Conservation (phyloP, 2,888 invertebrate species). For the Carterocephalus palaemon region DNA sequence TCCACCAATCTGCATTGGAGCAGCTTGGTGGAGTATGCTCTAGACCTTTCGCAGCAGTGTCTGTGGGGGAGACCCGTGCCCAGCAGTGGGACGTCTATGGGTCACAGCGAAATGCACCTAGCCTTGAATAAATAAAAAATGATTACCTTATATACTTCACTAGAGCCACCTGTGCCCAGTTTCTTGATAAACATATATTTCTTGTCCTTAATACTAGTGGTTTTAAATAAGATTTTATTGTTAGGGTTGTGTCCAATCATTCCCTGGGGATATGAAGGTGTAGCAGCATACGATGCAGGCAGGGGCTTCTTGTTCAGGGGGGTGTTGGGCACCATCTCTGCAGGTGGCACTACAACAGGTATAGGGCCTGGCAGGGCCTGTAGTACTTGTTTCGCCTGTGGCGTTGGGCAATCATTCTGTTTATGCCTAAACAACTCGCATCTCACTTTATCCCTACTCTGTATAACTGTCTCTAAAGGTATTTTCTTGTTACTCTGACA, state of each 20-base stretch:
- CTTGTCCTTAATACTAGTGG: slow-evolving; percentile 83
- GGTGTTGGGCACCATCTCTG: slow-evolving; percentile 50
- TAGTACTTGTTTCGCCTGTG: slow-evolving; percentile 36
- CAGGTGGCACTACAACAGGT: neutral
- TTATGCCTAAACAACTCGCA: slow-evolving; percentile 58
- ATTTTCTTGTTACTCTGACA: slow-evolving; percentile 54
- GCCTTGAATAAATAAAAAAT: too few relatives aligned
- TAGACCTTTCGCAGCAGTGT: too few relatives aligned
- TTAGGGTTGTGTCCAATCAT: slow-evolving; percentile 43
- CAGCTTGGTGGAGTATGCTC: too few relatives aligned
- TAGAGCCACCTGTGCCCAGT: slow-evolving; percentile 94
- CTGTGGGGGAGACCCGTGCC: too few relatives aligned
- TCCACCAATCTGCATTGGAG: too few relatives aligned
- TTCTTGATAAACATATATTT: slow-evolving; percentile 86
- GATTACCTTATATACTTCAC: slow-evolving; percentile 84
- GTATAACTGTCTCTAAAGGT: slow-evolving; percentile 42
- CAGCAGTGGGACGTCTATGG: too few relatives aligned
- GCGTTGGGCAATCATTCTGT: slow-evolving; percentile 24
- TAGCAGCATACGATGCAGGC: slow-evolving; percentile 54
- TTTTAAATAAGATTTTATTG: slow-evolving; percentile 62
- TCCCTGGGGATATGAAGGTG: slow-evolving; percentile 69
- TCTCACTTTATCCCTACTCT: slow-evolving; percentile 60
- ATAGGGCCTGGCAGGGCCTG: neutral
- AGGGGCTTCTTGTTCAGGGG: slow-evolving; percentile 53
- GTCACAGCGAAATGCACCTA: too few relatives aligned